Conservation (phyloP, 2,113 vertebrate species). For the Vimba vimba region DNA sequence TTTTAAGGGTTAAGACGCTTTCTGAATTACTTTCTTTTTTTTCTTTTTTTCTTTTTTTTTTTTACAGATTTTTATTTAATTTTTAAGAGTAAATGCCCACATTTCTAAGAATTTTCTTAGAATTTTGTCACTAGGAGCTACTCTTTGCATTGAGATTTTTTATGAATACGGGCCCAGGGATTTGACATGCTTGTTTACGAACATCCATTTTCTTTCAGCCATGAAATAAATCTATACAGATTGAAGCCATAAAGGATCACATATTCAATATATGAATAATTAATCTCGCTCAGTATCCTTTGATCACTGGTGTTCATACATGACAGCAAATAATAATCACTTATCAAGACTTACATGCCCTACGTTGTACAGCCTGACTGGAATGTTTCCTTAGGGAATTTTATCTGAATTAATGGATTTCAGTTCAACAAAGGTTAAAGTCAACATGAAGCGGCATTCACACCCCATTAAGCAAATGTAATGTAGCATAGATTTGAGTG, state of each 20-base stretch:
- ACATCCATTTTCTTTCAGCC: neutral
- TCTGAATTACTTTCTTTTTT: too few species aligned
- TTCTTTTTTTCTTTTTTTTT: too few species aligned
- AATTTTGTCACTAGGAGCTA: too few species aligned
- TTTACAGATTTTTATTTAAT: too few species aligned
- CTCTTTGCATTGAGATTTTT: too few species aligned
- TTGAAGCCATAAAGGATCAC: neutral
- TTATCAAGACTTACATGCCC: neutral
- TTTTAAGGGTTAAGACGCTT: too few species aligned
- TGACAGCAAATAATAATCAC: neutral
- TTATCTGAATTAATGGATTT: slow-evolving; percentile 14
- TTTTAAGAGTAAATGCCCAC: too few species aligned
- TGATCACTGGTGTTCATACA: neutral
- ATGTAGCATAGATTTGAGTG: too few species aligned
- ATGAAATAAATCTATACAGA: neutral
- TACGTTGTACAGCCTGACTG: neutral
- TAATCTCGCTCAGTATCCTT: neutral
- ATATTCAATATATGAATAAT: slow-evolving; percentile 11
- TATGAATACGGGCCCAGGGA: too few species aligned
- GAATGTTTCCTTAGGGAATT: neutral
- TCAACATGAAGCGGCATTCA: neutral
- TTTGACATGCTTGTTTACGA: neutral
- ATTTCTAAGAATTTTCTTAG: too few species aligned
- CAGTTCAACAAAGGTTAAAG: neutral
- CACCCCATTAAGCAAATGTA: neutral